These are phyloP conservation scores for Mythimna impura DNA, from an alignment of 2,888 invertebrate species.

Conservation along the genomic window DNA sequence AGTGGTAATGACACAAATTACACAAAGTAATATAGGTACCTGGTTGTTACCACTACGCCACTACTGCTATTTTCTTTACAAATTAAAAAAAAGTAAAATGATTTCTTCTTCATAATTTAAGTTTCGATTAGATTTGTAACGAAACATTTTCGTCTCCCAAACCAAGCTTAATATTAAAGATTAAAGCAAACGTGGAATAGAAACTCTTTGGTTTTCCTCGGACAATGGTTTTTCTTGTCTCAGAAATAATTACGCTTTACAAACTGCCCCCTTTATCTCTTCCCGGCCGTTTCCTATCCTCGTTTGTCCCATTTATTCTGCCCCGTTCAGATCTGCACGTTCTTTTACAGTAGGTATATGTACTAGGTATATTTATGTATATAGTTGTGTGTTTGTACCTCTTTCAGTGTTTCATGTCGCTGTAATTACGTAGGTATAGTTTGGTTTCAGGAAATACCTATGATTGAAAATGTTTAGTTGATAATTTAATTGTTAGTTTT, in stretches of 20 bases:
- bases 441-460: conserved; percentile 18
- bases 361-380: conserved; percentile 31
- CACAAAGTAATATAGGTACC: no score
- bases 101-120: no score
- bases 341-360: conserved; percentile 40
- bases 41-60: no score
- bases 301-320: conserved; percentile 78
- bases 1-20: no score
- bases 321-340: conserved; percentile 62
- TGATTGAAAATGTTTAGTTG: conserved; percentile 19
- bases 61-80: no score
- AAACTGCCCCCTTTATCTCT: conserved; percentile 81
- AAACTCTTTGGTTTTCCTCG: conserved; percentile 56
- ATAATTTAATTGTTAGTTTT: conserved; percentile 25
- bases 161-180: conserved; percentile 41
- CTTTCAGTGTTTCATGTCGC: conserved; percentile 37
- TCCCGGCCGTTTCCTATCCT: conserved; percentile 76
- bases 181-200: conserved; percentile 55
- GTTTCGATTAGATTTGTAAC: background rate
- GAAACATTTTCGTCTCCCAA: background rate
- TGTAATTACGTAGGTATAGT: conserved; percentile 34
- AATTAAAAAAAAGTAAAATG: no score
- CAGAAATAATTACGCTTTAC: conserved; percentile 83
- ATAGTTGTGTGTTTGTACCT: conserved; percentile 36
- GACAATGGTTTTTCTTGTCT: conserved; percentile 63